Conservation (phyloP, 2,888 invertebrate species). For the Aspidapion aeneum region DNA sequence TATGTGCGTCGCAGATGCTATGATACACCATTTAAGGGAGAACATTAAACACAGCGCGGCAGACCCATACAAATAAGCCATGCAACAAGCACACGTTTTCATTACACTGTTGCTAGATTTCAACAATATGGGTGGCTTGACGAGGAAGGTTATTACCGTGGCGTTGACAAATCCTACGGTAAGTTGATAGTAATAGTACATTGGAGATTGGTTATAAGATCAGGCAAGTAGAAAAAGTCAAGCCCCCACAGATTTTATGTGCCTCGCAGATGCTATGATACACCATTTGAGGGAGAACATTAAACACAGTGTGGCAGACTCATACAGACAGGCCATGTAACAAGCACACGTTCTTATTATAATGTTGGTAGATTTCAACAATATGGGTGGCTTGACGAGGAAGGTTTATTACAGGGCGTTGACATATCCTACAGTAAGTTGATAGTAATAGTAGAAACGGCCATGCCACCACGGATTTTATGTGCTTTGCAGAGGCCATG, state of each 20-base stretch:
- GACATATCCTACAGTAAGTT: too few species aligned
- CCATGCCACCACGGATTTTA: conserved; percentile 76
- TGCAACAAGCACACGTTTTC: conserved; percentile 83
- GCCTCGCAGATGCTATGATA: conserved; percentile 92
- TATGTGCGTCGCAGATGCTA: conserved; percentile 86
- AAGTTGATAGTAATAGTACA: too few species aligned
- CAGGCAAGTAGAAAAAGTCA: conserved; percentile 55
- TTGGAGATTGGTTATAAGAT: too few species aligned
- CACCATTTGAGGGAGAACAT: conserved; percentile 84
- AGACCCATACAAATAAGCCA: conserved; percentile 64
- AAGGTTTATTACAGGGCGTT: too few species aligned
- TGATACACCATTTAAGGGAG: conserved; percentile 90
- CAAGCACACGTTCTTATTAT: conserved; percentile 85
- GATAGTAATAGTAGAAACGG: conserved; percentile 52
- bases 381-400: too few species aligned
- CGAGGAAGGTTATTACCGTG: conserved; percentile 90
- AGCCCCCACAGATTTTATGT: conserved; percentile 85
- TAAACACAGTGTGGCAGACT: conserved; percentile 49
- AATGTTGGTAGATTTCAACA: conserved; percentile 91
- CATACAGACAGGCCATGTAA: conserved; percentile 66
- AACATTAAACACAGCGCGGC: conserved; percentile 49
- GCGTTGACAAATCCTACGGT: conserved; percentile 86
- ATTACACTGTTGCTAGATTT: conserved; percentile 89
- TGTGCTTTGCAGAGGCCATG: conserved; percentile 90
- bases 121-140: conserved; percentile 95